These are phyloP conservation scores for Ceyx erithaca DNA, from an alignment of 2,797 vertebrate species.

Conservation along the genomic window DNA sequence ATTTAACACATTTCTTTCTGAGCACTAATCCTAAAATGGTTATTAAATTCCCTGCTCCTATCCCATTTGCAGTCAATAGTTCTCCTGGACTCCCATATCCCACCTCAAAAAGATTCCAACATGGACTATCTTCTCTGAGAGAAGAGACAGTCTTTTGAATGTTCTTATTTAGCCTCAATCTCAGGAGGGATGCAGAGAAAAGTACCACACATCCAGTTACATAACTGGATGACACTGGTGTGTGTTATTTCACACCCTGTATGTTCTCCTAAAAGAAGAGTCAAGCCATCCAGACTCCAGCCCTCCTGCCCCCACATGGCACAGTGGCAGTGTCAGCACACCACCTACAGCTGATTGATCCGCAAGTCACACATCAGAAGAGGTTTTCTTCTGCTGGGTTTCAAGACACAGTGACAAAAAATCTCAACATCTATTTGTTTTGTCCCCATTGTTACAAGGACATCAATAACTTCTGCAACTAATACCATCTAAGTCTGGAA, in stretches of 20 bases:
- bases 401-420: not conserved
- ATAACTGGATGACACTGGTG: rapidly evolving
- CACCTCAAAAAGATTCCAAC: not conserved
- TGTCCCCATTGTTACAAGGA: not conserved
- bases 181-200: not conserved
- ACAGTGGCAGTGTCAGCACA: not conserved
- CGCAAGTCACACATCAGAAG: not conserved
- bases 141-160: not conserved
- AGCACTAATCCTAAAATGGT: not conserved
- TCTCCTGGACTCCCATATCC: not conserved
- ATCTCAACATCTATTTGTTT: rapidly evolving
- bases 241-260: not conserved
- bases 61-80: not conserved
- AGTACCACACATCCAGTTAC: not conserved
- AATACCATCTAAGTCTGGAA: not conserved
- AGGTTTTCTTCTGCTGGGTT: not conserved
- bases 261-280: not conserved
- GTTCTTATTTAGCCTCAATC: not conserved
- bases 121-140: not conserved
- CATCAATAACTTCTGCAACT: not conserved
- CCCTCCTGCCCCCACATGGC: not conserved
- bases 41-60: not conserved
- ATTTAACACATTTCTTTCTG: not conserved
- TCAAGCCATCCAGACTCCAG: not conserved
- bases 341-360: rapidly evolving